These are phyloP conservation scores for Melipona beecheii DNA, from an alignment of 2,888 invertebrate genomes.

Conservation along the genomic window DNA sequence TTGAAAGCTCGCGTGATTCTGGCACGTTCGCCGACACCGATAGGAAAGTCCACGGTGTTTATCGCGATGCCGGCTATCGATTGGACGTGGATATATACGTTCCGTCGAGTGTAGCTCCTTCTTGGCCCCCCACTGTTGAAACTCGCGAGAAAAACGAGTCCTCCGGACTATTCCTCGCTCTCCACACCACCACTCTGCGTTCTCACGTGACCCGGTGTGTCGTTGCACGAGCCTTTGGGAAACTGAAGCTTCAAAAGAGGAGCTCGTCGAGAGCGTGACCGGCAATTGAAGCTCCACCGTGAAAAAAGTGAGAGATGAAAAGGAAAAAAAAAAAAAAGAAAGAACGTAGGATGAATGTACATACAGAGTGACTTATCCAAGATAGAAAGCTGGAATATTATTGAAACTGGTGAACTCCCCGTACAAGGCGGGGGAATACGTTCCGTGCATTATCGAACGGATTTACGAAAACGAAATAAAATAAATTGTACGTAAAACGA, in stretches of 20 bases:
- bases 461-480: too few relatives aligned
- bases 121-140: neutral
- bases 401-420: too few relatives aligned
- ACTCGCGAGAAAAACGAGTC: neutral
- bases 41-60: slow-evolving; percentile 43
- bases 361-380: neutral
- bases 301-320: neutral
- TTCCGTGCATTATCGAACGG: too few relatives aligned
- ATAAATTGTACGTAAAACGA: too few relatives aligned
- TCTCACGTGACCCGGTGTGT: neutral
- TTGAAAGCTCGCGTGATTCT: slow-evolving; percentile 62
- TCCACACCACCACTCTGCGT: neutral
- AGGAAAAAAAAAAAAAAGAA: too few relatives aligned
- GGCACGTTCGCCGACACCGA: slow-evolving; percentile 58
- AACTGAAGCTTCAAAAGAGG: neutral
- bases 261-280: neutral
- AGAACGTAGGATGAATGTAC: neutral
- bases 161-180: neutral
- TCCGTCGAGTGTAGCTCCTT: neutral
- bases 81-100: slow-evolving; percentile 12
- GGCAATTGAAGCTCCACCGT: neutral
- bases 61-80: slow-evolving; percentile 60
- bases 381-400: too few relatives aligned
- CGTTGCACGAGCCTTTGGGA: neutral
- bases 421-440: too few relatives aligned